phyloP scores from a whole-genome alignment of 2,888 invertebrate species.

The Luffia ferchaultella region DNA sequence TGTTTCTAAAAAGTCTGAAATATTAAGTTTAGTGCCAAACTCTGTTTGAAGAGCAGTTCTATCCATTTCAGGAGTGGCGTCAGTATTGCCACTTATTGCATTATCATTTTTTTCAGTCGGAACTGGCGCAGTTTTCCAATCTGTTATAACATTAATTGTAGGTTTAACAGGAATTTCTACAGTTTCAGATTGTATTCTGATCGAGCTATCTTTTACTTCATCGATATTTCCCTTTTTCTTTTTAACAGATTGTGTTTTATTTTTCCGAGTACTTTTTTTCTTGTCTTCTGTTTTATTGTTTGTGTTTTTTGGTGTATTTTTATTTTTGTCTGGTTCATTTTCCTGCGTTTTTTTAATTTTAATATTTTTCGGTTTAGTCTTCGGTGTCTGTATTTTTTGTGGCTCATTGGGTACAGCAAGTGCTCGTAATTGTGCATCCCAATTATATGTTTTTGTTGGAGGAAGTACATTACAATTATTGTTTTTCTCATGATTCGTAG shows the following conservation, averaged over 20 bases:
- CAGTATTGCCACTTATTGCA: conserved; percentile 24
- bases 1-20: conserved; percentile 62
- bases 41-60: conserved; percentile 44
- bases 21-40: conserved; percentile 48
- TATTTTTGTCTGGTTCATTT: background rate
- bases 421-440: conserved; percentile 50
- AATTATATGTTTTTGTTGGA: conserved; percentile 15
- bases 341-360: conserved; percentile 1
- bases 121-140: conserved; percentile 12
- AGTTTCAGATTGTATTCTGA: conserved; percentile 3
- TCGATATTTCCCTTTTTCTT: conserved; percentile 4
- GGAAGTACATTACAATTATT: conserved; percentile 12
- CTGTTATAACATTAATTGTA: conserved; percentile 34
- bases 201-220: conserved; percentile 2
- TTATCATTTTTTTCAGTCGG: conserved; percentile 24
- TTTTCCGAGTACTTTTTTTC: background rate
- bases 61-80: conserved; percentile 49
- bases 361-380: background rate
- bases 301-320: background rate
- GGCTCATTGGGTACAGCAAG: conserved; percentile 19
- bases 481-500: conserved; percentile 13
- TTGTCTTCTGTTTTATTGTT: conserved; percentile 7
- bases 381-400: background rate
- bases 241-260: background rate
- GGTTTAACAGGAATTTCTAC: conserved; percentile 27